Base-by-base conservation (phyloP, 1,140 invertebrate genomes). In the Brachionus calyciflorus region DNA sequence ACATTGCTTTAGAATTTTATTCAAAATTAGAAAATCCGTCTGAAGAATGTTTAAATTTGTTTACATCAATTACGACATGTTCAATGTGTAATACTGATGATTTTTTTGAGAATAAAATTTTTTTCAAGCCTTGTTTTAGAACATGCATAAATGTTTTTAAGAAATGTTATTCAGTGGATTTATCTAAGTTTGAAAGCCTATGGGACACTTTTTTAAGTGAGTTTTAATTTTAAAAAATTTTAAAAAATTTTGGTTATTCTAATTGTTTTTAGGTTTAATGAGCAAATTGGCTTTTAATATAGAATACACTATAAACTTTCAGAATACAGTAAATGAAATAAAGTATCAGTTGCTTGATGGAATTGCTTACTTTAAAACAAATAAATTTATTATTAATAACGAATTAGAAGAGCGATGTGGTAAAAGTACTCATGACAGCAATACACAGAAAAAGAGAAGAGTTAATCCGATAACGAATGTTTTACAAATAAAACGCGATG, bases 261-360 rank as follows among this genome's bases (percentile, higher is more conserved):
- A 7, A 7, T 46, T 46, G n/a, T 14, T 17, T 46, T 14, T 7
- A 46, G 44, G 44, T 46, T 7, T 65, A 12, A 65, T 65, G 60
- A 65, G 44, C 10, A 65, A 65, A 41, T 65, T 65, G n/a, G 26
- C 60, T 24, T 65, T 41, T 65, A 21, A 65, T 21, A 65, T 65
- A 12, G 60, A 65, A 24, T 41, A 44, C 44, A 65, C 60, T 1
- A 12, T 65, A 21, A 65, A 65, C 12, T 65, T 65, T 65, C 33
- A 37, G 14, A 65, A 65, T 19, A 41, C 60, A 41, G 5, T 65
- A 3, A 65, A 65, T 40, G 60, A 65, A 65, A 65, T 65, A 41
- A 65, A 65, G 44, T 44, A 24, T 41, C 33, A 65, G 21, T 40
- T 65, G 12, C 19, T 65, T 19, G 60, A 65, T 14, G 37, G 60